A percentile compares a stretch with the other conserved stretches of the same genome.
These are phyloP conservation scores for Axinella damicornis DNA, from an alignment of 37 sponge, comb jelly and placozoan genomes.

Conservation along the genomic window DNA sequence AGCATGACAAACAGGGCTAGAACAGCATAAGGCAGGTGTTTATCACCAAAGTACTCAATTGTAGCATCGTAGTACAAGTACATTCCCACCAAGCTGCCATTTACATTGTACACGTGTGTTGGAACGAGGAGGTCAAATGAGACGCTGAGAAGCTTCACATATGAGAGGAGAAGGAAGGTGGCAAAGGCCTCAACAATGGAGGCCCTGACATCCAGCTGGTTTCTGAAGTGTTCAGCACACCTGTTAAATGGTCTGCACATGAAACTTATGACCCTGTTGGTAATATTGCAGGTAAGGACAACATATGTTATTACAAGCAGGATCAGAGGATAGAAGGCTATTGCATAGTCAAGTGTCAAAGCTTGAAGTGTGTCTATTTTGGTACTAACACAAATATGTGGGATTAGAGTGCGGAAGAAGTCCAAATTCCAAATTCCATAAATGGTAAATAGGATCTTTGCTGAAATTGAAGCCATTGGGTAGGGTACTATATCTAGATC, in stretches of 20 bases:
- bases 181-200: conserved; percentile 62
- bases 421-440: conserved; percentile 53
- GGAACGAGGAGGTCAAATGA: conserved; percentile 55
- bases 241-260: conserved; percentile 29
- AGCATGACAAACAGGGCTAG: conserved; percentile 18
- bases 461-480: too few relatives aligned
- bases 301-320: conserved; percentile 8
- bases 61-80: conserved; percentile 52
- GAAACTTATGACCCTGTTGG: not conserved
- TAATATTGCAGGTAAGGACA: not conserved
- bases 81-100: not conserved
- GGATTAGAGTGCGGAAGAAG: conserved; percentile 12
- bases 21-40: conserved; percentile 57
- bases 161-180: conserved; percentile 66
- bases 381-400: not conserved
- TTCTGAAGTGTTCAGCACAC: conserved; percentile 7
- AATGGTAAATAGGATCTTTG: not conserved
- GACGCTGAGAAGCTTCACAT: conserved; percentile 54
- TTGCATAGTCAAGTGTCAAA: too few relatives aligned
- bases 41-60: conserved; percentile 35
- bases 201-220: conserved; percentile 36
- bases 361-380: too few relatives aligned
- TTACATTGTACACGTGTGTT: conserved; percentile 1
- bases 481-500: not conserved
- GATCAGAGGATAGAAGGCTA: not conserved